phyloP scores from a whole-genome alignment of 2,797 vertebrate species.

The Carduelis carduelis region DNA sequence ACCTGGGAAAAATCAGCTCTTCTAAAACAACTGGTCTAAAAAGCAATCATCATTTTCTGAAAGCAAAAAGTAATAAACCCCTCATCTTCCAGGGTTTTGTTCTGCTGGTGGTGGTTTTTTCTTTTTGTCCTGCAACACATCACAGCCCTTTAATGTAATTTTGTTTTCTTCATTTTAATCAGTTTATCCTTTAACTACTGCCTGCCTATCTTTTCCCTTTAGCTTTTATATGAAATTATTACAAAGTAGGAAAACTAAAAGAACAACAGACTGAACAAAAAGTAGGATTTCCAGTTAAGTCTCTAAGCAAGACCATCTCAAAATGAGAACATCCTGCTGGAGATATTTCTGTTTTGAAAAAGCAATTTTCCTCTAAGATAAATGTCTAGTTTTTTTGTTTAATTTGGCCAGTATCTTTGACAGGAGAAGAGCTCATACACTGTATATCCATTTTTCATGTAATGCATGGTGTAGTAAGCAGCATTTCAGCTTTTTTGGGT shows the following conservation, averaged over 20 bases:
- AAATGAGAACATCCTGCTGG: not conserved
- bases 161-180: slow-evolving; percentile 24
- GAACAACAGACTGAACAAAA: not conserved
- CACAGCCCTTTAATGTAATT: slow-evolving; percentile 13
- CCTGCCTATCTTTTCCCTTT: not conserved
- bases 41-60: not conserved
- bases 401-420: not conserved
- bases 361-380: not conserved
- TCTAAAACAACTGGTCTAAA: not conserved
- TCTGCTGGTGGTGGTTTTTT: not conserved
- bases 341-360: slow-evolving; percentile 4
- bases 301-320: not conserved
- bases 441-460: not conserved
- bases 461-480: not conserved
- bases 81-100: not conserved
- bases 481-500: not conserved
- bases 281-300: not conserved
- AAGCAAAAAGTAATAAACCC: not conserved
- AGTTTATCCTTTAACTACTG: slow-evolving; percentile 24
- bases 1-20: not conserved
- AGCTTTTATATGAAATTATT: slow-evolving; percentile 37
- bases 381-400: not conserved
- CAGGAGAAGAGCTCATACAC: not conserved
- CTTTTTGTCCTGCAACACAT: slow-evolving; percentile 10
- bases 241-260: not conserved